A percentile compares a stretch with the other conserved stretches of the same genome.
Evolutionary conservation across 2,888 invertebrate genomes (phyloP).

Genomic region (Amphiduros pacificus): DNA sequence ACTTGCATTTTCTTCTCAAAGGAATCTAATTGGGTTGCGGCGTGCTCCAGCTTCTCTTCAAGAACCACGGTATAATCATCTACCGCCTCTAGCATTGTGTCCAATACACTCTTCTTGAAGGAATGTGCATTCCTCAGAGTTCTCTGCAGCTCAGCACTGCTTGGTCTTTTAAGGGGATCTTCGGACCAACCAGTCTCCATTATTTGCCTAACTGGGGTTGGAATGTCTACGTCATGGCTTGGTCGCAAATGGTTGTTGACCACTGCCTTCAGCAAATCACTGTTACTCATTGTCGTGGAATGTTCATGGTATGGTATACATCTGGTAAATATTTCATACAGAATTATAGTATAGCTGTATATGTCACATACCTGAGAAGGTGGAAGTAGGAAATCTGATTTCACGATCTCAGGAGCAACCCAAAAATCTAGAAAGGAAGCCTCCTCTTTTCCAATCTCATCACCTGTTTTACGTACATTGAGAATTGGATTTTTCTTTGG

Average conservation of each 20-base stretch:
- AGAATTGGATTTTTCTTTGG: constrained; percentile 27
- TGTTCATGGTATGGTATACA: constrained; percentile 46
- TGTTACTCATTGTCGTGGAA: constrained; percentile 22
- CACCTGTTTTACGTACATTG: constrained; percentile 19
- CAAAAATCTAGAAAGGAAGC: constrained; percentile 36
- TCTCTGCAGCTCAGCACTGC: constrained; percentile 38
- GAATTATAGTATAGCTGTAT: constrained; percentile 49
- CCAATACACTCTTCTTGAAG: constrained; percentile 40
- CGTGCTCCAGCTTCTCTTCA: constrained; percentile 38
- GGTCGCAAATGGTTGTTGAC: constrained; percentile 18
- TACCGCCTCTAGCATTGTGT: constrained; percentile 51
- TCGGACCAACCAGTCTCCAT: constrained; percentile 47
- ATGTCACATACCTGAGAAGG: constrained; percentile 38
- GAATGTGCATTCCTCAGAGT: constrained; percentile 35
- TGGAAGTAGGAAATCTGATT: constrained; percentile 29
- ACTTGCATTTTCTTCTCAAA: not conserved
- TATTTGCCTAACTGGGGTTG: constrained; percentile 34
- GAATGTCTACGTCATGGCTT: constrained; percentile 18
- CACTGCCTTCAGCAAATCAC: constrained; percentile 38
- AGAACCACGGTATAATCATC: constrained; percentile 44
- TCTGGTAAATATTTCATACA: constrained; percentile 48
- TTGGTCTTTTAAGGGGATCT: constrained; percentile 37
- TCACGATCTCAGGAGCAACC: constrained; percentile 47
- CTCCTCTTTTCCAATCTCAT: constrained; percentile 13
- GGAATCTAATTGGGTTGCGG: not conserved